Evolutionary conservation across 2,888 invertebrate species (phyloP).

Genomic region (Stenodema calcarata): DNA sequence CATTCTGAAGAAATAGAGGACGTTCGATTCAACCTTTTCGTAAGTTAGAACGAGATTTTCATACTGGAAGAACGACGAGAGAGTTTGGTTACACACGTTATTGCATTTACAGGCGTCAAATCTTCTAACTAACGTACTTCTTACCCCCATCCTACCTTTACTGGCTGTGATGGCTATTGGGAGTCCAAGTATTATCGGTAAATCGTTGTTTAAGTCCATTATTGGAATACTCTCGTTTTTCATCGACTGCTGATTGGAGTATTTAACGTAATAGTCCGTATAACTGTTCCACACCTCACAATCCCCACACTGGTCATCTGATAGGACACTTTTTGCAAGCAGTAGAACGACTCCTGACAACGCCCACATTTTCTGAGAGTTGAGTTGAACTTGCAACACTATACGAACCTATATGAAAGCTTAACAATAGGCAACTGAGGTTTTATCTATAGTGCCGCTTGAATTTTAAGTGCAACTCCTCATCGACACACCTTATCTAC

Average conservation of each 20-base stretch:
- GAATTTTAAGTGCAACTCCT: neutral
- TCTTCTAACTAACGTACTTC: neutral
- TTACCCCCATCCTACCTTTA: neutral
- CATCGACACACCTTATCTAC: neutral
- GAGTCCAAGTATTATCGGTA: neutral
- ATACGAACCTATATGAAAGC: neutral
- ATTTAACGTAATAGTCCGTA: slow-evolving; percentile 14
- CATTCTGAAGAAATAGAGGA: neutral
- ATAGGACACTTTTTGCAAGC: neutral
- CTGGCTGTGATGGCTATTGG: neutral
- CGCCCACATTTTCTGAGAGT: neutral
- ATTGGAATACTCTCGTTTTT: neutral
- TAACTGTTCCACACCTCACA: neutral
- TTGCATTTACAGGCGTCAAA: slow-evolving; percentile 17
- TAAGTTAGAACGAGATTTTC: neutral
- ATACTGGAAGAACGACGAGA: slow-evolving; percentile 20
- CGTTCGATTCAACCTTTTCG: neutral
- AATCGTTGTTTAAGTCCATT: neutral
- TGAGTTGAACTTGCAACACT: neutral
- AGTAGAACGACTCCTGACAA: neutral
- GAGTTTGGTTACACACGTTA: neutral
- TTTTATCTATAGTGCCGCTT: neutral
- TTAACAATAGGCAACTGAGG: neutral
- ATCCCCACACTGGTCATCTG: neutral
- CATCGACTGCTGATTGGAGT: neutral